Evolutionary conservation across 2,888 invertebrate genomes (phyloP), one percentile per base, ranked within the genome.

Genomic region (Meloe dianella): DNA sequence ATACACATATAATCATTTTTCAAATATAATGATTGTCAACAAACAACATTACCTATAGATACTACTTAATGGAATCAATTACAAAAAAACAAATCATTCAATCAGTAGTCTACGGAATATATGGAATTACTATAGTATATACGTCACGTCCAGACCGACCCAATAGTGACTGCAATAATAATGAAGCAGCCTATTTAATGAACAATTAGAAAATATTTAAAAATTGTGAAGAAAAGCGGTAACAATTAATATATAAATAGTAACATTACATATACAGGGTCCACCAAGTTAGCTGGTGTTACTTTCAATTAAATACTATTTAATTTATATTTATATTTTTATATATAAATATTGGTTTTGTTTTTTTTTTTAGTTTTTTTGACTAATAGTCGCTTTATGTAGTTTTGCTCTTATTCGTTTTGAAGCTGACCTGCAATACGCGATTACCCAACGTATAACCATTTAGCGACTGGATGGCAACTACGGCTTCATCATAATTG

Each of bases 371-470:
- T 27, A 27, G 4, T 27, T 27, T 73, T 77, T 76, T 51, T 71
- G 71, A 73, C 64, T 76, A 75, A 67, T 72, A 73, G 73, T 79
- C 80, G 77, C 82, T 86, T 86, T 87, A 87, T 85, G 87, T 86
- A 73, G 87, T 85, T 84, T 92, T 92, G 87, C 92, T 92, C 87
- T 93, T 93, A 86, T 93, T 93, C 82, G 93, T 95, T 89, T 97
- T 97, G 90, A 97, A 96, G 87, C 96, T 96, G 86, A 98, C 97
- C 88, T 97, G 97, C 83, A 97, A 90, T 79, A 96, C 95, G 79
- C 97, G 92, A 85, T 96, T 96, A 80, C 95, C 96, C 81, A 98
- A 89, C 79, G 95, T 94, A 86, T 96, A 97, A 80, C 97, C 97
- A 85, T 98, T 97, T 82, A 98, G 88, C 74, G 95, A 95, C 86